Percentiles rank a stretch among this genome's conserved stretches.
phyloP scores from a whole-genome alignment of 2,797 vertebrate species.

The Poecilia gillii region DNA sequence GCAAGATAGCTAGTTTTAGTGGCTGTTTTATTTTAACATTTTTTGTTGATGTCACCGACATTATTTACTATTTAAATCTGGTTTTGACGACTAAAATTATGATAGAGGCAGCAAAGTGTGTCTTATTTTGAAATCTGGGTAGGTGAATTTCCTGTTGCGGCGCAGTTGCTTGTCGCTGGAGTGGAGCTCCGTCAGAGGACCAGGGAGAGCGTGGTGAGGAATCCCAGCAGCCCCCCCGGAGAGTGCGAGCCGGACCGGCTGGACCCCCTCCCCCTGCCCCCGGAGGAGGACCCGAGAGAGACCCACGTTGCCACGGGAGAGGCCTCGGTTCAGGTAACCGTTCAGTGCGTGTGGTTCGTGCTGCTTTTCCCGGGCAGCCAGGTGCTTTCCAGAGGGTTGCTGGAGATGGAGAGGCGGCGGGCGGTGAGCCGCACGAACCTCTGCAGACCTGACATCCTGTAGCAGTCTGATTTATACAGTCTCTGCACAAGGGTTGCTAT shows the following conservation, averaged over 20 bases:
- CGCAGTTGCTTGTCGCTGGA: conserved; percentile 50
- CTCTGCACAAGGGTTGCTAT: conserved; percentile 25
- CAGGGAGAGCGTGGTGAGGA: conserved; percentile 66
- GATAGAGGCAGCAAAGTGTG: background rate
- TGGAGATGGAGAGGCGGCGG: conserved; percentile 55
- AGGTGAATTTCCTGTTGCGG: background rate
- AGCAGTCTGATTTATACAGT: conserved; percentile 26
- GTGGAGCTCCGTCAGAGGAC: conserved; percentile 67
- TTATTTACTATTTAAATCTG: background rate
- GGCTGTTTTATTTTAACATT: background rate
- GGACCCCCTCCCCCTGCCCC: conserved; percentile 60
- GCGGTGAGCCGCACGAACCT: conserved; percentile 40
- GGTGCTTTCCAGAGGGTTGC: conserved; percentile 43
- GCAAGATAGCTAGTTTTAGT: background rate
- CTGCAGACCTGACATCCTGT: conserved; percentile 46
- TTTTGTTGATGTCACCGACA: too few species aligned
- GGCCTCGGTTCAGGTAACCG: conserved; percentile 79
- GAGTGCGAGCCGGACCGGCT: conserved; percentile 69
- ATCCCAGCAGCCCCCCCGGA: conserved; percentile 69
- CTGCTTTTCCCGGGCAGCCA: conserved; percentile 32
- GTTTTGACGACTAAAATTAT: background rate
- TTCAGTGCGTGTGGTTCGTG: conserved; percentile 1
- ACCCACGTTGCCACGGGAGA: conserved; percentile 76
- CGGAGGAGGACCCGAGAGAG: conserved; percentile 75
- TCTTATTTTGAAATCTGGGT: conserved; percentile 45